phyloP scores from a whole-genome alignment of 2,888 invertebrate genomes.

The Tachina lurida region DNA sequence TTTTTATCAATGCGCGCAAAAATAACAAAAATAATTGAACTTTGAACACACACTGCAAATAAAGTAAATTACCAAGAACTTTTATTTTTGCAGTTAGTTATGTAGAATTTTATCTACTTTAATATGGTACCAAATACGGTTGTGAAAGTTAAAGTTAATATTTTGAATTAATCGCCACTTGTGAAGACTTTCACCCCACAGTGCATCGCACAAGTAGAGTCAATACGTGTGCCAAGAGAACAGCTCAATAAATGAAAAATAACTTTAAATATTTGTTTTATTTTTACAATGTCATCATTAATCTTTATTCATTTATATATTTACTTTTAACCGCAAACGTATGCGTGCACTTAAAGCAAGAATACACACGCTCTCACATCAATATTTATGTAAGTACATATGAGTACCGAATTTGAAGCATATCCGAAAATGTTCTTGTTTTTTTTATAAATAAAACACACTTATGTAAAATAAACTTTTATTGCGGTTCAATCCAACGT shows the following conservation, averaged over 20 bases:
- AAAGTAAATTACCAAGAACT: no score
- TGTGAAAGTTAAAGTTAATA: no score
- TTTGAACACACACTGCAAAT: no score
- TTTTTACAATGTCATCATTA: constrained; percentile 30
- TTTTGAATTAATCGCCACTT: no score
- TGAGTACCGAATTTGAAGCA: background rate
- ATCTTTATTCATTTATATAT: constrained; percentile 11
- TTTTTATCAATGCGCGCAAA: no score
- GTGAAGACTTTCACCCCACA: no score
- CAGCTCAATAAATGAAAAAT: constrained; percentile 41
- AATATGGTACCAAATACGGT: no score
- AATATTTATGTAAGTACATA: no score
- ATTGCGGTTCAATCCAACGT: constrained; percentile 48
- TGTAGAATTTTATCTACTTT: no score
- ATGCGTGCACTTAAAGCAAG: constrained; percentile 1
- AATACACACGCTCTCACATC: background rate
- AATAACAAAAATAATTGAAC: no score
- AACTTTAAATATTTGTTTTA: constrained; percentile 46
- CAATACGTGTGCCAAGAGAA: constrained; percentile 40
- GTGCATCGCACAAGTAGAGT: background rate
- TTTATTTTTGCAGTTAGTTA: no score
- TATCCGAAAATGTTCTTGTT: constrained; percentile 5
- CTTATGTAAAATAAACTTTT: constrained; percentile 20
- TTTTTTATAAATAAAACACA: constrained; percentile 11
- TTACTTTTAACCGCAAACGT: constrained; percentile 3